Evolutionary conservation across 64 coral and sea anemone species (phyloP).

Genomic region (Porites lutea): DNA sequence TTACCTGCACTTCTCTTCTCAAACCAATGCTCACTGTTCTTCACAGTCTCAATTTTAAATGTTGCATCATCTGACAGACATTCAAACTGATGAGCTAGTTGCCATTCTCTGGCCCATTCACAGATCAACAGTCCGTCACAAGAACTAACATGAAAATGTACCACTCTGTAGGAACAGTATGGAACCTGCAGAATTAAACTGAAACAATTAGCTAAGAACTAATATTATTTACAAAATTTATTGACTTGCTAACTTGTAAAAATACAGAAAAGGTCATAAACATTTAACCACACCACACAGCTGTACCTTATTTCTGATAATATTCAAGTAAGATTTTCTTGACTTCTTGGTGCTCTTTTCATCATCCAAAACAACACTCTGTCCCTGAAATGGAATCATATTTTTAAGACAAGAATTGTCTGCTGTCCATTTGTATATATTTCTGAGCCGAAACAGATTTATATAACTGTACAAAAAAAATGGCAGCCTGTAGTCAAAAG

Average conservation of each 20-base stretch:
- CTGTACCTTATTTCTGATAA: conserved; percentile 55
- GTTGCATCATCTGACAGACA: not conserved
- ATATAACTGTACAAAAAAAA: too few relatives aligned
- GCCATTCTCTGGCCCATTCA: conserved; percentile 69
- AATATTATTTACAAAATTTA: too few relatives aligned
- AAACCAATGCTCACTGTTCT: conserved; percentile 51
- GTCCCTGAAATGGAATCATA: conserved; percentile 19
- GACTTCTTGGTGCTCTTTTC: conserved; percentile 48
- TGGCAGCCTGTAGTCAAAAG: too few relatives aligned
- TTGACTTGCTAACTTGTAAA: too few relatives aligned
- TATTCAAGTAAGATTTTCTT: conserved; percentile 28
- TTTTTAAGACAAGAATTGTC: too few relatives aligned
- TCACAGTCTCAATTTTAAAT: conserved; percentile 5
- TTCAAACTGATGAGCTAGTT: conserved; percentile 41
- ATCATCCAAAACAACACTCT: conserved; percentile 70
- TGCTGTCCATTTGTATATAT: too few relatives aligned
- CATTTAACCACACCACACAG: not conserved
- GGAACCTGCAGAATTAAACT: conserved; percentile 28
- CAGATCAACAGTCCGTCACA: conserved; percentile 27
- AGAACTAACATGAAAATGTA: conserved; percentile 5
- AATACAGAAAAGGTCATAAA: too few relatives aligned
- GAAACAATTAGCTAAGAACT: not conserved
- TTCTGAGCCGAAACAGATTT: too few relatives aligned
- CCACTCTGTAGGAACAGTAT: conserved; percentile 10
- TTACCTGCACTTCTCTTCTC: conserved; percentile 11